Percentiles rank a stretch among this genome's conserved stretches.
Conservation (phyloP, 1,140 invertebrate species). For the Panulirus ornatus region DNA sequence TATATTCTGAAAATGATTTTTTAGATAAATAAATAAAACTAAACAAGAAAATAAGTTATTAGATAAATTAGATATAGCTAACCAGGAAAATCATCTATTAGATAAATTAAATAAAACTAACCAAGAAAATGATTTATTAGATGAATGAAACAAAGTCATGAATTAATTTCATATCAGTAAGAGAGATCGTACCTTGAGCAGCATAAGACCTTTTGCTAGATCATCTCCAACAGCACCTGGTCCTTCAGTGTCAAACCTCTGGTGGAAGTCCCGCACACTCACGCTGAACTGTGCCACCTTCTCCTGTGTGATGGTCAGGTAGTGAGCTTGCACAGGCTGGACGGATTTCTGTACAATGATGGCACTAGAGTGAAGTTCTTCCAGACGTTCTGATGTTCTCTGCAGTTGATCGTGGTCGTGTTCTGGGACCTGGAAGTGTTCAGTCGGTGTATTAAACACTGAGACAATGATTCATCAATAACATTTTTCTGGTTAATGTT, state of each 20-base stretch:
- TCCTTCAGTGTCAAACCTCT: constrained; percentile 47
- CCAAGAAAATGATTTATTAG: neutral
- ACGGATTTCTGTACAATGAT: constrained; percentile 39
- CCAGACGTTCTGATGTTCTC: constrained; percentile 44
- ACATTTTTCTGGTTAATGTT: too few species aligned
- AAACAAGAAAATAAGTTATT: too few species aligned
- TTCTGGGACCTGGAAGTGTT: constrained; percentile 47
- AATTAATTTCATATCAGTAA: neutral
- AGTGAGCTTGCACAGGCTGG: constrained; percentile 42
- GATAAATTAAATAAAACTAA: too few species aligned
- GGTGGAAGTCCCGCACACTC: constrained; percentile 35
- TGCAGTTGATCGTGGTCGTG: constrained; percentile 43
- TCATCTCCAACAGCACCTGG: constrained; percentile 61
- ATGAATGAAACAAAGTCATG: neutral
- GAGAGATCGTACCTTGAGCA: constrained; percentile 43
- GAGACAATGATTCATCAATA: too few species aligned
- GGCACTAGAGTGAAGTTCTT: constrained; percentile 59
- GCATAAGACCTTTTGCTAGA: constrained; percentile 55
- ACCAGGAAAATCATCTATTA: too few species aligned
- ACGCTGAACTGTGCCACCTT: constrained; percentile 48
- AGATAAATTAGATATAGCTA: too few species aligned
- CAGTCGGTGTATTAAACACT: too few species aligned
- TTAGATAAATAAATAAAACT: too few species aligned
- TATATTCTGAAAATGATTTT: too few species aligned
- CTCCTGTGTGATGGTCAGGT: constrained; percentile 46